Evolutionary conservation across 1,140 invertebrate species (phyloP).

Genomic region (Diorhabda elongata): DNA sequence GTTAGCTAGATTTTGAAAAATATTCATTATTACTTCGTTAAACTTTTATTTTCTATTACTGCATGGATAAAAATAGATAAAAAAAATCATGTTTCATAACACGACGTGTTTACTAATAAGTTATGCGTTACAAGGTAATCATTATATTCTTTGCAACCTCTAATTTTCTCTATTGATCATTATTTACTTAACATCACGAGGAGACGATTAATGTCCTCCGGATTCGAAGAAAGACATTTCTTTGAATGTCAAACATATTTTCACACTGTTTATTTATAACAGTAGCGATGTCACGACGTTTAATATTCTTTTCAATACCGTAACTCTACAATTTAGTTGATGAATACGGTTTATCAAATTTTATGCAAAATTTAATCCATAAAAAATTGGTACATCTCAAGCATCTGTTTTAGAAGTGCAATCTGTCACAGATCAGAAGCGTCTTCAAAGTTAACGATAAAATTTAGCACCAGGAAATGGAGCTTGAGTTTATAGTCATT

Average conservation of each 20-base stretch:
- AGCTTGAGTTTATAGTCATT: too few relatives aligned
- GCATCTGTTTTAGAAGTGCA: too few relatives aligned
- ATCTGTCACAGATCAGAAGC: too few relatives aligned
- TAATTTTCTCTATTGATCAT: background rate
- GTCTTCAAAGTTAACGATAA: too few relatives aligned
- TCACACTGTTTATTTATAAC: background rate
- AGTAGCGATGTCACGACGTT: background rate
- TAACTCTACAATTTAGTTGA: too few relatives aligned
- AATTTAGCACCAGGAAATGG: too few relatives aligned
- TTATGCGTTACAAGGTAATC: background rate
- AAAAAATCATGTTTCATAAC: background rate
- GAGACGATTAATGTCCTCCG: background rate
- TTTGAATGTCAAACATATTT: background rate
- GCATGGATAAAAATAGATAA: background rate
- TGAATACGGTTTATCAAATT: too few relatives aligned
- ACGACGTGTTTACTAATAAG: background rate
- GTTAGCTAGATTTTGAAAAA: too few relatives aligned
- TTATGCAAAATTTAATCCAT: too few relatives aligned
- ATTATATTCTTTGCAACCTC: background rate
- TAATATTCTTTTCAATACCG: background rate
- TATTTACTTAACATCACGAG: background rate
- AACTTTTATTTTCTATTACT: too few relatives aligned
- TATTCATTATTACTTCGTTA: too few relatives aligned
- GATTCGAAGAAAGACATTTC: background rate
- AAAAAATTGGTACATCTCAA: too few relatives aligned